These are phyloP conservation scores for Hesperophylax magnus DNA, from an alignment of 1,140 invertebrate genomes.

Conservation along the genomic window DNA sequence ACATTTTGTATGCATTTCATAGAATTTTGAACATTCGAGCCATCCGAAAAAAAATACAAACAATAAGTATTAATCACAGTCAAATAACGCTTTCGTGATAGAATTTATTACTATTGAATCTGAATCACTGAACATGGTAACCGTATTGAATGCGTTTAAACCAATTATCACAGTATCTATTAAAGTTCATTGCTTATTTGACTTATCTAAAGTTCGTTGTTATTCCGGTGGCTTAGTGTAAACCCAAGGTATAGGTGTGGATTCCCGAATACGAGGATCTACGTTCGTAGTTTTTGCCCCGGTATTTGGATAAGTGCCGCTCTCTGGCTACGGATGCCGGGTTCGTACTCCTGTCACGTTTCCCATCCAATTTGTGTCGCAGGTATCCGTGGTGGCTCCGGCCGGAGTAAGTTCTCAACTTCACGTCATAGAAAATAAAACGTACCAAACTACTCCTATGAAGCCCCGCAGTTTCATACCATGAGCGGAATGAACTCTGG, in stretches of 20 bases:
- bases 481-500: conserved; percentile 10
- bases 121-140: too few relatives aligned
- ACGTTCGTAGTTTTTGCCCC: conserved; percentile 12
- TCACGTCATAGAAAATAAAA: conserved; percentile 52
- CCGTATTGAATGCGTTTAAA: too few relatives aligned
- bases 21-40: too few relatives aligned
- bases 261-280: neutral
- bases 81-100: too few relatives aligned
- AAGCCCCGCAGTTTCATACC: neutral
- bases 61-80: too few relatives aligned
- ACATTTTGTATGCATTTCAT: too few relatives aligned
- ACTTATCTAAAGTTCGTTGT: too few relatives aligned
- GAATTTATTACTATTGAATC: too few relatives aligned
- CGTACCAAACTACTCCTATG: conserved; percentile 1
- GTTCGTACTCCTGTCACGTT: conserved; percentile 46
- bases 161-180: too few relatives aligned
- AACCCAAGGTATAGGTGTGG: neutral
- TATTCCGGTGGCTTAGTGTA: too few relatives aligned
- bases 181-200: too few relatives aligned
- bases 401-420: conserved; percentile 45
- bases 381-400: conserved; percentile 14
- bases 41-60: too few relatives aligned
- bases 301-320: conserved; percentile 14
- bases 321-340: neutral
- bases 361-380: conserved; percentile 55